Percentiles rank a stretch among this genome's conserved stretches.
These are phyloP conservation scores for Patella depressa DNA, from an alignment of 2,888 invertebrate species.

Conservation along the genomic window DNA sequence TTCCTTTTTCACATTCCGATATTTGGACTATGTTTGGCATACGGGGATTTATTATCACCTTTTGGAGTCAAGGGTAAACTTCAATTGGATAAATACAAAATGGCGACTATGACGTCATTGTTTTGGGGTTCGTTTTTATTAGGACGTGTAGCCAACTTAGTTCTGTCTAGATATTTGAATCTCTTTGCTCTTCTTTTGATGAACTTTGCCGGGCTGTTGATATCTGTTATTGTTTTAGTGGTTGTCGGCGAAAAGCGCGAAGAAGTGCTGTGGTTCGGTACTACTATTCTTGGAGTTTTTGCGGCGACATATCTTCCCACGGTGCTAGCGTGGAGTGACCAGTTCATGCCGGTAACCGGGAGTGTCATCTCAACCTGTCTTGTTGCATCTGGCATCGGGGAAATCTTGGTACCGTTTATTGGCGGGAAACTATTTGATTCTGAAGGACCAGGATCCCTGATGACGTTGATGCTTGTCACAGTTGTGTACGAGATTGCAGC, in stretches of 20 bases:
- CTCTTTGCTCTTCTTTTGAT: constrained; percentile 21
- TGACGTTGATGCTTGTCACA: constrained; percentile 18
- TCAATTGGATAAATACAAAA: constrained; percentile 24
- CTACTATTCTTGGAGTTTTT: constrained; percentile 32
- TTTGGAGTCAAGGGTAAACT: constrained; percentile 22
- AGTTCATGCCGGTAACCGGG: constrained; percentile 22
- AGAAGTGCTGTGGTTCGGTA: constrained; percentile 31
- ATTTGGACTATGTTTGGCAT: constrained; percentile 30
- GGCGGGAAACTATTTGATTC: constrained; percentile 22
- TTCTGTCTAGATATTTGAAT: constrained; percentile 16
- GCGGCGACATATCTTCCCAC: constrained; percentile 31
- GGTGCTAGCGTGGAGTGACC: constrained; percentile 30
- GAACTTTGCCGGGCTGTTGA: constrained; percentile 25
- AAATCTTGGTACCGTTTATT: constrained; percentile 30
- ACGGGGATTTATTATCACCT: constrained; percentile 31
- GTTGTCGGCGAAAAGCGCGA: constrained; percentile 2
- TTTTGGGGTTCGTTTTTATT: constrained; percentile 33
- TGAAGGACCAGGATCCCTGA: constrained; percentile 16
- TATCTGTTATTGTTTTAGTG: constrained; percentile 20
- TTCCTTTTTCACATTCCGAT: constrained; percentile 33
- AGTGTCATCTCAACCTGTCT: constrained; percentile 30
- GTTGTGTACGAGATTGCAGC: background rate
- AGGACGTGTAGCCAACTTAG: constrained; percentile 25
- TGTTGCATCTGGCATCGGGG: constrained; percentile 31
- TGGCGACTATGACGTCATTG: constrained; percentile 27